Percentiles rank a stretch among this genome's conserved stretches.
Evolutionary conservation across 2,113 vertebrate species (phyloP).

Genomic region (Miniopterus natalensis): DNA sequence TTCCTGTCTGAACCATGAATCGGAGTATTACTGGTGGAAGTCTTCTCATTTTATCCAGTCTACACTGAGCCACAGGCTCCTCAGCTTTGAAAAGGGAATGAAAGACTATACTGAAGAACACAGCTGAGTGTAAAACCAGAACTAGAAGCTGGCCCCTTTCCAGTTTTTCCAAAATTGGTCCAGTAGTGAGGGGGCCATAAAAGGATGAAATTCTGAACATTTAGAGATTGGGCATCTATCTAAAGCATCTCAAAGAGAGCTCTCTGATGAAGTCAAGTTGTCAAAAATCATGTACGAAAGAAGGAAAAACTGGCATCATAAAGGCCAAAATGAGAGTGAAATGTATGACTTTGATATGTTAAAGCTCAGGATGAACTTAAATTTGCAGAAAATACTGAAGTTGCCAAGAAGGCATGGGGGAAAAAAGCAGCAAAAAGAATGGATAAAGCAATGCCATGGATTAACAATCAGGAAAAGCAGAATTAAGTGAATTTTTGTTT

Average conservation of each 20-base stretch:
- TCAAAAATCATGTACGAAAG: neutral
- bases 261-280: neutral
- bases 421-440: neutral
- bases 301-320: neutral
- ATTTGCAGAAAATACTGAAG: neutral
- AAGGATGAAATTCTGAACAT: conserved; percentile 19
- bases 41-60: neutral
- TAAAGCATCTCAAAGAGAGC: neutral
- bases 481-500: conserved; percentile 1
- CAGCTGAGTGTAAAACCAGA: neutral
- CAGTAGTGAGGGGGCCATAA: neutral
- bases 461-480: conserved; percentile 27
- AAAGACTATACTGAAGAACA: neutral
- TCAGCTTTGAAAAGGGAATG: neutral
- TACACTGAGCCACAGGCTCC: neutral
- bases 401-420: conserved; percentile 5
- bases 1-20: neutral
- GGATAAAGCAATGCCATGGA: neutral
- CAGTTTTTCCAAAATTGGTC: neutral
- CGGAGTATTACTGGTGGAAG: neutral
- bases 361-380: conserved; percentile 12
- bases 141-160: neutral
- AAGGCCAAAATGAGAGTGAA: neutral
- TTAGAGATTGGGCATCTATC: neutral
- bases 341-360: neutral